Evolutionary conservation across 2,888 invertebrate genomes (phyloP).

Genomic region (Gisinianus flammeolus): DNA sequence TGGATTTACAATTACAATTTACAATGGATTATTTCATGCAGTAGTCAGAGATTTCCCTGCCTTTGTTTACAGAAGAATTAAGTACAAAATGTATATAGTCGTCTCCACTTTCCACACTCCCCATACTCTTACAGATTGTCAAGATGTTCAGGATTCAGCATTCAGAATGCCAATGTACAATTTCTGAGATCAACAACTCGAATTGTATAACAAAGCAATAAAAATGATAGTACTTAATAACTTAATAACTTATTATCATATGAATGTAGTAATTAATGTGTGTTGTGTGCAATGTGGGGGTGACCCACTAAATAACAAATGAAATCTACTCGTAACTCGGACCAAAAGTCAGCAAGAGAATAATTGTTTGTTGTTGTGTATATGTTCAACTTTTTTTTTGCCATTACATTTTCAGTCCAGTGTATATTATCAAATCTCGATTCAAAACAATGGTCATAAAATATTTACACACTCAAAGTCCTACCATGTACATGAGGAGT

Average conservation of each 20-base stretch:
- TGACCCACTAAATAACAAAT: slow-evolving; percentile 28
- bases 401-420: not conserved
- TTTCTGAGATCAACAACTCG: not conserved
- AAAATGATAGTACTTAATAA: not conserved
- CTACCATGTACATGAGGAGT: not conserved
- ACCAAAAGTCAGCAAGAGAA: slow-evolving; percentile 11
- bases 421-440: not conserved
- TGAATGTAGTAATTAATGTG: slow-evolving; percentile 21
- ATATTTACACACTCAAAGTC: not conserved
- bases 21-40: too few species aligned
- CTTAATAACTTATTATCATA: not conserved
- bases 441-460: too few species aligned
- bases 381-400: too few species aligned
- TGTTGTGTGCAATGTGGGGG: slow-evolving; percentile 2
- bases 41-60: too few species aligned
- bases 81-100: too few species aligned
- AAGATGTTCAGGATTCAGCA: not conserved
- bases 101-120: too few species aligned
- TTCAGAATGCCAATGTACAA: not conserved
- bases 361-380: slow-evolving; percentile 21
- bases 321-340: slow-evolving; percentile 12
- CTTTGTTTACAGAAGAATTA: not conserved
- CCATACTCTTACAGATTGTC: not conserved
- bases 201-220: not conserved
- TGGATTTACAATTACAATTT: not conserved